These are phyloP conservation scores for Hybognathus amarus DNA, from an alignment of 2,797 vertebrate species.

Conservation along the genomic window DNA sequence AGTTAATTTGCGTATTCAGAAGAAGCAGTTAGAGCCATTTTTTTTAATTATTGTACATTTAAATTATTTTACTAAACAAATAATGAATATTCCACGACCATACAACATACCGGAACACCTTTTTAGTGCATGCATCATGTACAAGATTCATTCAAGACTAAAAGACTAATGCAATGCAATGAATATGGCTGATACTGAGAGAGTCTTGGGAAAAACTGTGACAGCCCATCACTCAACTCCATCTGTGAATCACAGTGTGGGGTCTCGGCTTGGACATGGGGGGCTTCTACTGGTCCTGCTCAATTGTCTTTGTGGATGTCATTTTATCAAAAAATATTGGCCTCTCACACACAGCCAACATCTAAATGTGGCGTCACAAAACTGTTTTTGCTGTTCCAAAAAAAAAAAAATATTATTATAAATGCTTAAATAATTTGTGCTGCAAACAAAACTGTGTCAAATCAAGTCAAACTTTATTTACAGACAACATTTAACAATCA, in stretches of 20 bases:
- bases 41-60: neutral
- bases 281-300: conserved; percentile 23
- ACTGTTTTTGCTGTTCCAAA: neutral
- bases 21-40: neutral
- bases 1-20: neutral
- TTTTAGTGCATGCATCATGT: neutral
- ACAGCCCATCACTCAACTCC: conserved; percentile 39
- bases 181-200: conserved; percentile 21
- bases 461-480: too few species aligned
- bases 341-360: neutral
- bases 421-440: neutral
- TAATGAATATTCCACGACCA: neutral
- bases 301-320: conserved; percentile 22
- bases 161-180: conserved; percentile 26
- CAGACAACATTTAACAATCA: neutral
- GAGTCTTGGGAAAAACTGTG: conserved; percentile 18
- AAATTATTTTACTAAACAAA: neutral
- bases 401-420: too few species aligned
- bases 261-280: conserved; percentile 33
- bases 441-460: neutral
- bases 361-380: neutral
- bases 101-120: neutral
- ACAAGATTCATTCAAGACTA: neutral
- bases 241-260: conserved; percentile 41
- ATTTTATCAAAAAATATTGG: neutral